Percentiles rank a stretch among this genome's conserved stretches.
phyloP scores from a whole-genome alignment of 2,797 vertebrate species.

The Falco novaeseelandiae region DNA sequence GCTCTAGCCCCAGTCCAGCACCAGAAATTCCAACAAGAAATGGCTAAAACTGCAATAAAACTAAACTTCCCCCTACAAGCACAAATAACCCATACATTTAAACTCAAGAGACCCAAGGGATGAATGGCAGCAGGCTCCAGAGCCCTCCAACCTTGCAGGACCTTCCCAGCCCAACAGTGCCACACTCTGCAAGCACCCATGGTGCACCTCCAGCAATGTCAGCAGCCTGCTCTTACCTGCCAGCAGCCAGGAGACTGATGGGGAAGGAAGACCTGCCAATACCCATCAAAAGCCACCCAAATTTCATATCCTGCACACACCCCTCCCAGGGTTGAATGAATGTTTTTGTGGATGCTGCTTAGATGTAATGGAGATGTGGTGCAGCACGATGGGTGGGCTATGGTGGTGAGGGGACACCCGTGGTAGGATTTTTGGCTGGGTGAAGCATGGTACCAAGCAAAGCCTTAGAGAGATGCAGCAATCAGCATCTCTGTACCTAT shows the following conservation, averaged over 20 bases:
- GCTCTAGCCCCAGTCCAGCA: not conserved
- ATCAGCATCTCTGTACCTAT: not conserved
- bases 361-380: not conserved
- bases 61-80: not conserved
- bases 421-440: not conserved
- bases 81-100: not conserved
- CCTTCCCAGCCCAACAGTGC: not conserved
- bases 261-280: not conserved
- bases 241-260: not conserved
- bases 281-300: not conserved
- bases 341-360: not conserved
- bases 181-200: fast-evolving
- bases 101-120: not conserved
- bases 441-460: fast-evolving
- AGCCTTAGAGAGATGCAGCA: not conserved
- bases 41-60: not conserved
- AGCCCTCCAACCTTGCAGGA: not conserved
- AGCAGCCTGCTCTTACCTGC: not conserved
- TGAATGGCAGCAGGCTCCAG: not conserved
- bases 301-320: not conserved
- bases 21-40: not conserved
- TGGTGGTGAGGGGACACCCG: not conserved
- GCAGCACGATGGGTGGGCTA: not conserved
- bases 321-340: not conserved
- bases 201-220: not conserved